Evolutionary conservation across 2,113 vertebrate species (phyloP), one percentile per base, ranked within the genome.

Genomic region (Dolichallabes microphthalmus): DNA sequence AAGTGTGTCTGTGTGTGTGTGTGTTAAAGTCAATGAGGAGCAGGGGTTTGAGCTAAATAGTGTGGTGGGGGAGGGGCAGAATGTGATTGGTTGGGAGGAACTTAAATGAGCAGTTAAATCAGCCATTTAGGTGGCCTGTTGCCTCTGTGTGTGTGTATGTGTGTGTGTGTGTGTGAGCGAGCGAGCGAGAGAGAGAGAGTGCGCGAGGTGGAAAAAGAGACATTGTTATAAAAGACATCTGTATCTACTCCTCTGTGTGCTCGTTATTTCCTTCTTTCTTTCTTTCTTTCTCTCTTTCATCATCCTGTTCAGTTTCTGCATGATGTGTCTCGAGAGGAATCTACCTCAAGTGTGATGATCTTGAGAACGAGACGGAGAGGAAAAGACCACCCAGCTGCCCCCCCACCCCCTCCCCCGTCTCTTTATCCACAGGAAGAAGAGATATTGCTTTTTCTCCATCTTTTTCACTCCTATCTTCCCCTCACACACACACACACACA

Each of bases 361-460:
- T 82, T 73, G 85, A 82, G 83, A 85, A 84, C 82, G 66, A 74
- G 84, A 53, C 66, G 7, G 75, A 85, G 32, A 79, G 80, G 66
- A 83, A 82, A 87, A 86, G 22, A 90, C 93, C 89, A 90, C 85
- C 89, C 86, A 85, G 63, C 64, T 55, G 57, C 82, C 82, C 74
- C 84, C 83, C 80, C 86, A 82, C 88, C 79, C 87, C 86, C 87
- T 86, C 89, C 90, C 89, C 88, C 78, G 86, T 80, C 85, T 89
- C 88, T 91, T 87, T 90, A 85, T 90, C 89, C 86, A 85, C 87
- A 90, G 82, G 88, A 92, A 92, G 80, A 83, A 86, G 80, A 93
- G 91, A 91, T 91, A 91, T 93, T 92, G 88, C 91, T 86, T 92
- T 89, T 89, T 69, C 88, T 89, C 89, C 81, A 82, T 89, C 82